phyloP scores from a whole-genome alignment of 2,113 vertebrate genomes.

The Nanorana parkeri region DNA sequence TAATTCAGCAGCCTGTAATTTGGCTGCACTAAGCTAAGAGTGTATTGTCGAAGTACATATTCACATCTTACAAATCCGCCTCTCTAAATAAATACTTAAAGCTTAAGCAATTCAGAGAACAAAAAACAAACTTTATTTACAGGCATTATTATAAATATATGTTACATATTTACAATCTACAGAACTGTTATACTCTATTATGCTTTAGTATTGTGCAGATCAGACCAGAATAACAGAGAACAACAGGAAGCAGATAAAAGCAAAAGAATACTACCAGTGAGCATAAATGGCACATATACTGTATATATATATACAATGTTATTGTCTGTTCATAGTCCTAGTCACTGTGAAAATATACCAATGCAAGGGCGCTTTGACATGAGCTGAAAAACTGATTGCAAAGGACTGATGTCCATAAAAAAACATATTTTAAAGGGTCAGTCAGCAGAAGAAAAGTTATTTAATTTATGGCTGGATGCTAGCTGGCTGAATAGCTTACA shows the following conservation, averaged over 20 bases:
- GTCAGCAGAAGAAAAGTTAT: too few species aligned
- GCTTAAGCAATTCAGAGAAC: slow-evolving; percentile 62
- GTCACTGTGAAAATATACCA: not conserved
- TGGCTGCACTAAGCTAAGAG: slow-evolving; percentile 50
- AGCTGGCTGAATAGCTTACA: too few species aligned
- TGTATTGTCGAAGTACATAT: slow-evolving; percentile 9
- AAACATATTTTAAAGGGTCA: too few species aligned
- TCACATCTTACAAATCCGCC: not conserved
- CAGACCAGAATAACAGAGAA: not conserved
- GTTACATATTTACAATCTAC: slow-evolving; percentile 73
- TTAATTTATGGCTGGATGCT: too few species aligned
- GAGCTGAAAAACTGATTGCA: not conserved
- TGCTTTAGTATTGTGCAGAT: slow-evolving; percentile 56
- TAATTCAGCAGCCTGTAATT: slow-evolving; percentile 22
- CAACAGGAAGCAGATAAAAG: not conserved
- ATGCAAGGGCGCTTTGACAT: not conserved
- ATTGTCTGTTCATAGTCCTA: not conserved
- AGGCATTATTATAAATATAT: slow-evolving; percentile 75
- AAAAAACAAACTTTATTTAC: slow-evolving; percentile 72
- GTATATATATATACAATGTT: not conserved
- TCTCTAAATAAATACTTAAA: slow-evolving; percentile 43
- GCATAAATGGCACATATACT: not conserved
- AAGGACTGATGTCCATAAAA: too few species aligned
- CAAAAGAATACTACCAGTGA: slow-evolving; percentile 4
- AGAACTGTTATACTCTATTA: slow-evolving; percentile 43